Evolutionary conservation across 2,113 vertebrate species (phyloP).

Genomic region (Megaptera novaeangliae): DNA sequence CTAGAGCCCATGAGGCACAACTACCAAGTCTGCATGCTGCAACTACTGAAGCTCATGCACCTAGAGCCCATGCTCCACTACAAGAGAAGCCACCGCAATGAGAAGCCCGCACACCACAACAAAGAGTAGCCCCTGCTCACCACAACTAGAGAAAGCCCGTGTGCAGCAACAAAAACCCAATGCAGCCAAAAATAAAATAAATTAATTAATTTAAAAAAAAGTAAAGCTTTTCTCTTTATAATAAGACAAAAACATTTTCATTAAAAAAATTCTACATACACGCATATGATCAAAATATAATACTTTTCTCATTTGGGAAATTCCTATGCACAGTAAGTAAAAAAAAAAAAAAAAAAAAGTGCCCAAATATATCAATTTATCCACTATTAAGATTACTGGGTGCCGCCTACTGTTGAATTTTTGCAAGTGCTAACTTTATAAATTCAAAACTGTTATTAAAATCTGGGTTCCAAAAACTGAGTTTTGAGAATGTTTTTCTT

Average conservation of each 20-base stretch:
- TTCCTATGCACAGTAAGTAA: conserved; percentile 27
- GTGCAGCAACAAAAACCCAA: too few species aligned
- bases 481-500: conserved; percentile 65
- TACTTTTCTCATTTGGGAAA: conserved; percentile 55
- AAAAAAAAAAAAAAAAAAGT: conserved; percentile 28
- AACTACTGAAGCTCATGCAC: accelerated
- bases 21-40: too few species aligned
- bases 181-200: too few species aligned
- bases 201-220: too few species aligned
- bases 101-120: too few species aligned
- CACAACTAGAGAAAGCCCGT: too few species aligned
- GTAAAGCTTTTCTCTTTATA: too few species aligned
- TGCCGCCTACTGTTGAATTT: conserved; percentile 65
- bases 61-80: too few species aligned
- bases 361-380: background rate
- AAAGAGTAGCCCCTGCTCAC: too few species aligned
- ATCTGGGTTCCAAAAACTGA: conserved; percentile 38
- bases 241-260: too few species aligned
- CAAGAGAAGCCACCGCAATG: too few species aligned
- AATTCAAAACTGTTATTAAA: conserved; percentile 14
- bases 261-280: conserved; percentile 61
- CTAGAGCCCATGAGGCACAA: too few species aligned
- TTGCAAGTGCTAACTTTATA: conserved; percentile 17
- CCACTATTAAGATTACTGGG: background rate
- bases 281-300: conserved; percentile 59